phyloP scores from a whole-genome alignment of 2,888 invertebrate species.

The Marasmarcha lunaedactyla region DNA sequence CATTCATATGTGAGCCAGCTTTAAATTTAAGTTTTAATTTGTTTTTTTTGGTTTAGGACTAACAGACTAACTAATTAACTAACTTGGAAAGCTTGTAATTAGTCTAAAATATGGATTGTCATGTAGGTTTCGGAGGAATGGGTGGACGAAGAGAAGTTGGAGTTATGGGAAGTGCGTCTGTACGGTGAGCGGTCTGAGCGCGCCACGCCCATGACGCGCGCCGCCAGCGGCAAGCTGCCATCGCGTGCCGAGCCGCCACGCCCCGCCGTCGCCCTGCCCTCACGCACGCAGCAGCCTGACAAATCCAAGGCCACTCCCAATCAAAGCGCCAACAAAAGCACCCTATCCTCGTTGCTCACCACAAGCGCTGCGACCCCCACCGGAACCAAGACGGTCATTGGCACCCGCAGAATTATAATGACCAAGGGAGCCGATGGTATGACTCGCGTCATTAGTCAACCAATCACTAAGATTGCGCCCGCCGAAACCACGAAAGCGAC shows the following conservation, averaged over 20 bases:
- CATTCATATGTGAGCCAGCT: no score
- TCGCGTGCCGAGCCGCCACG: conserved; percentile 51
- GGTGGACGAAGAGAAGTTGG: conserved; percentile 95
- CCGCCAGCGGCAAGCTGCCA: conserved; percentile 80
- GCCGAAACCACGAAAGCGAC: conserved; percentile 26
- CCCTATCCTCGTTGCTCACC: conserved; percentile 75
- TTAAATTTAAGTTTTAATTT: no score
- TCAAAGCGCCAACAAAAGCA: conserved; percentile 70
- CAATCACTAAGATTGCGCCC: conserved; percentile 41
- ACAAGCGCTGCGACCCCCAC: conserved; percentile 55
- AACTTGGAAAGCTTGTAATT: no score
- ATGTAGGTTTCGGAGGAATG: conserved; percentile 87
- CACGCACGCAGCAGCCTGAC: conserved; percentile 24
- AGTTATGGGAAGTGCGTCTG: conserved; percentile 96
- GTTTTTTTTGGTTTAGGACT: no score
- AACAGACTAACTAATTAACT: no score
- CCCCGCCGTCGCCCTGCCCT: conserved; percentile 45
- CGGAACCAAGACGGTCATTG: conserved; percentile 75
- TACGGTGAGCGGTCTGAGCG: conserved; percentile 85
- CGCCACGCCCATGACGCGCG: conserved; percentile 82
- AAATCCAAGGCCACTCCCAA: conserved; percentile 60
- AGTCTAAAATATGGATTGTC: no score
- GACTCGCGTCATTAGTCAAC: conserved; percentile 74
- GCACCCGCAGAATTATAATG: conserved; percentile 78
- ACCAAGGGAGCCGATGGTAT: conserved; percentile 79